Evolutionary conservation across 2,888 invertebrate species (phyloP).

Genomic region (Acleris cristana): DNA sequence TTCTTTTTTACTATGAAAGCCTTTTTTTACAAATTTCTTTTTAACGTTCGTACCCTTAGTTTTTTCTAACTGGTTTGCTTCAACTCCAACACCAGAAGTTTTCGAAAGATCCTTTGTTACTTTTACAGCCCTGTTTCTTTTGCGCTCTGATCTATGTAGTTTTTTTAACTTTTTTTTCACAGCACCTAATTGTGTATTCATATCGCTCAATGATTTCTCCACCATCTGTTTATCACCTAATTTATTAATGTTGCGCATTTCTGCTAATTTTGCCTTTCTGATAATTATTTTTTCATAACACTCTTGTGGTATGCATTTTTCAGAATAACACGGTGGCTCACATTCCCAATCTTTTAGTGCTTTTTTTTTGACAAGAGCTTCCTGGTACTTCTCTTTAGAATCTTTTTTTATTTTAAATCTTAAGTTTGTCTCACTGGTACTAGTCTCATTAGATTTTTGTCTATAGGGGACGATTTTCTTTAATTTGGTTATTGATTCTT

Average conservation of each 20-base stretch:
- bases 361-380: neutral
- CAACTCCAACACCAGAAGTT: neutral
- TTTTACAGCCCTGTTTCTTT: neutral
- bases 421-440: neutral
- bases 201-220: slow-evolving; percentile 1
- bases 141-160: neutral
- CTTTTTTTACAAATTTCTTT: neutral
- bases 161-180: neutral
- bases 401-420: neutral
- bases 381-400: neutral
- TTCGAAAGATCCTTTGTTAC: neutral
- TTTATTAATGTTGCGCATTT: neutral
- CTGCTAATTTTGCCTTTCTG: slow-evolving; percentile 4
- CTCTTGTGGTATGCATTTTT: slow-evolving; percentile 2
- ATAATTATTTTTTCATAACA: neutral
- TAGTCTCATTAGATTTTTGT: neutral
- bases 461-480: neutral
- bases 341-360: slow-evolving; percentile 4
- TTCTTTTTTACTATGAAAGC: neutral
- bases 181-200: neutral
- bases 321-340: neutral
- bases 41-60: neutral
- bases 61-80: neutral
- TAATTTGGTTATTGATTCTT: neutral
- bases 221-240: neutral